Evolutionary conservation across 2,797 vertebrate species (phyloP), one percentile per base, ranked within the genome.

Genomic region (Rhodeus uyekii): DNA sequence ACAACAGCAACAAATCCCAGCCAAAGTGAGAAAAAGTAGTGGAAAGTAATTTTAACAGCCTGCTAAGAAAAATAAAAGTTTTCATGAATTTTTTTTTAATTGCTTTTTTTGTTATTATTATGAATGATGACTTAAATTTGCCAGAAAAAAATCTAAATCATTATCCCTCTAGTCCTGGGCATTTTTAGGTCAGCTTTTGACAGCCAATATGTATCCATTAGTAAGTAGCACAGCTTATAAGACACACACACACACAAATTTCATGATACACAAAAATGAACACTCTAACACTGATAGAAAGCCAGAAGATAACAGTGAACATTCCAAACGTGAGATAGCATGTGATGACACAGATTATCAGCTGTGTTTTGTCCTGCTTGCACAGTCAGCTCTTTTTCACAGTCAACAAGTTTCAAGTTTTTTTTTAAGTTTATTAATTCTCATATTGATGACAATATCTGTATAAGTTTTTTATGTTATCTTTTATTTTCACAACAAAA

Each of bases 121-220:
- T 58, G 55, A 55, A 39, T 38, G 18, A 18, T 50, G 22, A 27
- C 22, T 74, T 55, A 27, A 18, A 74, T 74, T 74, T 74, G 22
- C n/a, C 50, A 55, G 50, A 8, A 39, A 55, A 18, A 74, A 3
- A 5, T 38, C 13, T 38, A 27, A 55, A 24, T 80, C 46, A 71
- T 63, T 63, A 46, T 82, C 34, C 38, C 38, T 14, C n/a, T 75
- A 50, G 38, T 58, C 14, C 13, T 46, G 14, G 68, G 32, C 29
- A 63, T 68, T 85, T 83, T 79, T 88, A 80, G 87, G 89, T 89
- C 83, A 87, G 61, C 68, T 81, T 71, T 83, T 86, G 88, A 76
- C 88, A 84, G 85, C 60, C 83, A 65, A 68, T 87, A 79, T 85
- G 60, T 87, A 85, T 90, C 84, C 85, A 91, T 90, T 88, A 88